Base-by-base conservation (phyloP, 2,888 invertebrate genomes). In the Panzeria rudis region DNA sequence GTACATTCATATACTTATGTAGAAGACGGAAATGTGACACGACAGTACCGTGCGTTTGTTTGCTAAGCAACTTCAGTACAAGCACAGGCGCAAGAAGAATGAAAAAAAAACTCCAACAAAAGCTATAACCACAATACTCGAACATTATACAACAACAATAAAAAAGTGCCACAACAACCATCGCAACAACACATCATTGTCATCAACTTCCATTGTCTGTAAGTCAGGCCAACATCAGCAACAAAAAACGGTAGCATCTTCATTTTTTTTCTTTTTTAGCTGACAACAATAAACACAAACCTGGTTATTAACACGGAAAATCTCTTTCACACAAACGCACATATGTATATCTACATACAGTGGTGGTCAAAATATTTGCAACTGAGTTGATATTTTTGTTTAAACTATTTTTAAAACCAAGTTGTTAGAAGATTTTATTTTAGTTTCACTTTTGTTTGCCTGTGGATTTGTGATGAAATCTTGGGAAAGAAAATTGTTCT, bases 141-240 rank as follows among this genome's bases (percentile, higher is more conserved):
- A 35, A 59, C 5, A 59, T n/a, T 50, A 44, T n/a, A 15, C 15
- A 23, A 15, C 47, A 50, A 38, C 25, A 81, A 59, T 29, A 72
- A 54, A 35, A 54, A 41, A 41, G 71, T 56, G 72, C 29, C 59
- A 59, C 44, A 59, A 38, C 17, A 29, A 41, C 25, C 13, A 76
- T 25, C 38, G 11, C 71, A 79, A 44, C 68, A 66, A 62, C 75
- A 69, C 69, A 82, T 82, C 75, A 82, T 81, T 82, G 81, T 82
- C 81, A 82, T 50, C 82, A 82, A 76, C 82, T 76, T 29, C 62
- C 82, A 76, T 82, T 82, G 82, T 82, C 81, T 76, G 62, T 32
- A 61, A 52, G 41, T 38, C 35, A 38, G 44, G 32, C 20, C 61
- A 76, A 41, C 47, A 68, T 25, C 80, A 59, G n/a, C 62, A 68